phyloP scores from a whole-genome alignment of 1,140 invertebrate genomes.

The Luehdorfia chinensis region DNA sequence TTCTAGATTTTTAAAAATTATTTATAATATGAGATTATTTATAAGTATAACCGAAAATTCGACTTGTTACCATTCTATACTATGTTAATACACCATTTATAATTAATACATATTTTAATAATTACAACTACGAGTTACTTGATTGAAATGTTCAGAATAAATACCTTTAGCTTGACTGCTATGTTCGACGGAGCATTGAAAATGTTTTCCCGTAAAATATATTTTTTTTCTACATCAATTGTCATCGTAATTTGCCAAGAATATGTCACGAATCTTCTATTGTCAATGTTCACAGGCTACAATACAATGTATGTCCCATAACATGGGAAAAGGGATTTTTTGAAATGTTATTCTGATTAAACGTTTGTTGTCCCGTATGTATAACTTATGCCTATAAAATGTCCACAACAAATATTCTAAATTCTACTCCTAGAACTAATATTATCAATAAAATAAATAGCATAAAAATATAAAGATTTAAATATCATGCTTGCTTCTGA shows the following conservation, averaged over 20 bases:
- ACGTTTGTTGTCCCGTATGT: neutral
- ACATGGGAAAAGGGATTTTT: too few relatives aligned
- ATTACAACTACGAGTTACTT: neutral
- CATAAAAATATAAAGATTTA: conserved; percentile 1
- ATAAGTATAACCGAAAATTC: conserved; percentile 3
- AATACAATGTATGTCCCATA: neutral
- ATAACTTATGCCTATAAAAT: neutral
- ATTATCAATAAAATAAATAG: neutral
- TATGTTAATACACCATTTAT: neutral
- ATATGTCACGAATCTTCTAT: too few relatives aligned
- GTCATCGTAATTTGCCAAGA: too few relatives aligned
- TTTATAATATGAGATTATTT: neutral
- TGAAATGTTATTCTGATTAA: neutral
- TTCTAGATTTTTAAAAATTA: too few relatives aligned
- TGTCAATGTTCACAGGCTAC: conserved; percentile 13
- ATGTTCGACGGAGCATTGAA: too few relatives aligned
- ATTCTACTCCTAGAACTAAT: neutral
- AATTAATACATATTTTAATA: neutral
- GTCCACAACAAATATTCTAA: neutral
- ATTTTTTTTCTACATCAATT: too few relatives aligned
- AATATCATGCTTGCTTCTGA: neutral
- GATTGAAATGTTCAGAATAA: too few relatives aligned
- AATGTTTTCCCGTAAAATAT: neutral
- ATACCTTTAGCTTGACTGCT: too few relatives aligned
- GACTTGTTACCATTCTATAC: neutral